phyloP scores from a whole-genome alignment of 2,888 invertebrate genomes.

The Heliconius ethilla region DNA sequence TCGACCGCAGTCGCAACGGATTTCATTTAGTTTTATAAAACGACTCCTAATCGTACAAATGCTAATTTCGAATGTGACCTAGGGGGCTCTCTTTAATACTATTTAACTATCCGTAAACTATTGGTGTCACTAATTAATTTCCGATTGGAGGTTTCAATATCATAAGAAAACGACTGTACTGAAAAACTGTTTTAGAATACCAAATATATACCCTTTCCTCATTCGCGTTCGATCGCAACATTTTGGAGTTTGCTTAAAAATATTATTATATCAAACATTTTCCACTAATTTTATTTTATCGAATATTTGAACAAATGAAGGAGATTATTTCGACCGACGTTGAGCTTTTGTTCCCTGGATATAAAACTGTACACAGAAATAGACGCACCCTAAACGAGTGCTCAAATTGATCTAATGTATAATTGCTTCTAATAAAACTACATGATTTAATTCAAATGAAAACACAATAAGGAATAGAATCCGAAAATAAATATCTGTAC shows the following conservation, averaged over 20 bases:
- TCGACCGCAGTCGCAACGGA: conserved; percentile 55
- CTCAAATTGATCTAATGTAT: conserved; percentile 59
- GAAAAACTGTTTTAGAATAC: conserved; percentile 53
- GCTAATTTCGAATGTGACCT: conserved; percentile 72
- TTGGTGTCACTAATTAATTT: conserved; percentile 73
- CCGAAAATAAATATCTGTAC: conserved; percentile 54
- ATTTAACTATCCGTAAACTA: conserved; percentile 70
- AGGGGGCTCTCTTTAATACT: conserved; percentile 68
- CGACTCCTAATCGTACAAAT: conserved; percentile 76
- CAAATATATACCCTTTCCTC: conserved; percentile 47
- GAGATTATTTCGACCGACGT: conserved; percentile 44
- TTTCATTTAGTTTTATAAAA: conserved; percentile 66
- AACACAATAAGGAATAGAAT: conserved; percentile 42
- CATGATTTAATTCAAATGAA: conserved; percentile 52
- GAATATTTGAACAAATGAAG: conserved; percentile 36
- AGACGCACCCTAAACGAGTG: conserved; percentile 51
- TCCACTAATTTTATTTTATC: conserved; percentile 49
- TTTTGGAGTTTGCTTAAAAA: conserved; percentile 42
- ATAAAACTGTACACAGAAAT: conserved; percentile 59
- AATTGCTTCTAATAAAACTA: conserved; percentile 60
- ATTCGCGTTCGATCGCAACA: conserved; percentile 41
- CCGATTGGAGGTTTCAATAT: conserved; percentile 59
- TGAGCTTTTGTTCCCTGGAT: conserved; percentile 68
- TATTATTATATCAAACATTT: conserved; percentile 46
- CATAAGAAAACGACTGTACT: conserved; percentile 61